Evolutionary conservation across 2,113 vertebrate species (phyloP), one percentile per base, ranked within the genome.

Genomic region (Eubucco bourcierii): DNA sequence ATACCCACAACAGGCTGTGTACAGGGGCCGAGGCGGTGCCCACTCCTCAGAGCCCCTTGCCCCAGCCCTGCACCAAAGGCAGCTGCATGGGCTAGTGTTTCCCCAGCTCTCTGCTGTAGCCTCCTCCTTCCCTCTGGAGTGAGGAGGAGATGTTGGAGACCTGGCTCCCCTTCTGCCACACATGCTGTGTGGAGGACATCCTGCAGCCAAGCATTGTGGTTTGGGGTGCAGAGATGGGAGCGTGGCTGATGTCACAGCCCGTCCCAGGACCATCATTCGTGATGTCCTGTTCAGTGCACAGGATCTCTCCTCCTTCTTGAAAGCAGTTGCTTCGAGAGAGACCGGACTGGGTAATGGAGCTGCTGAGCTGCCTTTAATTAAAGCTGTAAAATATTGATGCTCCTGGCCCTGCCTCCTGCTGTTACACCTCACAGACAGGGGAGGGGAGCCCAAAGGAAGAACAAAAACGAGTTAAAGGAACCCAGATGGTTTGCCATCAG

Each of bases 351-450:
- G 88, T 87, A 74, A 53, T 4, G 28, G 37, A 44, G 60, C 79
- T 61, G 73, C 92, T 33, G 74, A 11, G 80, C 93, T 97, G 86
- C 79, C 95, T 94, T 96, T 98, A 97, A 97, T 98, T 83, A 97
- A 95, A 82, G 90, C 90, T 82, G 90, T 98, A 91, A 98, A 98
- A 98, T 98, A 98, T 98, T 98, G 94, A 98, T 98, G 97, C 21
- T 87, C 77, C 96, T 98, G 97, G 98, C 97, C 88, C 87, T 41
- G 79, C 20, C 92, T 92, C 53, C 90, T 96, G 95, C 87, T 2
- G 21, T 95, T 97, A 96, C 97, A 98, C 97, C 97, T 97, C 47
- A 84, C 70, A 90, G 91, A 84, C 59, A 3, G 88, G 61, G 90
- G 79, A 96, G 87, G 91, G 87, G 61, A 97, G 94, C 89, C 96